Evolutionary conservation across 2,888 invertebrate species (phyloP).

Genomic region (Aproaerema taeniolella): DNA sequence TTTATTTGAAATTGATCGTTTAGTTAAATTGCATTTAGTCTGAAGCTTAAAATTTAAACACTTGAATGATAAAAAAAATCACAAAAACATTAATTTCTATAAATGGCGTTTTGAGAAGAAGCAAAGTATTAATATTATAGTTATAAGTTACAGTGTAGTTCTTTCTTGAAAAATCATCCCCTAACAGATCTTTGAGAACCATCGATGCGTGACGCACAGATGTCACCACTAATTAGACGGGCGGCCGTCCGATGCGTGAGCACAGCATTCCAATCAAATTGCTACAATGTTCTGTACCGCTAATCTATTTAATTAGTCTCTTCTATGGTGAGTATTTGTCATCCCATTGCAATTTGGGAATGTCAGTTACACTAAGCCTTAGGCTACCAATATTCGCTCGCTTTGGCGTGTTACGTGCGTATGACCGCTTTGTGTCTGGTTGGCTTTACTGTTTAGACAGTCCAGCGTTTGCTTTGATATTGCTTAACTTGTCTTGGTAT

Average conservation of each 20-base stretch:
- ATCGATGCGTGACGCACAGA: conserved; percentile 38
- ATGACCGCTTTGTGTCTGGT: no score
- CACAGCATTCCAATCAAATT: conserved; percentile 44
- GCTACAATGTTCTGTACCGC: conserved; percentile 16
- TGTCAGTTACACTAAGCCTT: conserved; percentile 1
- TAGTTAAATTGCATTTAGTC: no score
- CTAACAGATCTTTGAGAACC: conserved; percentile 35
- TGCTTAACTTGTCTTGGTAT: no score
- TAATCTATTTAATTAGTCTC: conserved; percentile 46
- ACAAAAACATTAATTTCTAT: not conserved
- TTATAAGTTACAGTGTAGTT: no score
- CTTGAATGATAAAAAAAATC: not conserved
- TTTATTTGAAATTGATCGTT: no score
- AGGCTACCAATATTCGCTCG: not conserved
- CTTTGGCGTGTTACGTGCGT: no score
- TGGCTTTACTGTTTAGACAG: no score
- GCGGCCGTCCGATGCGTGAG: conserved; percentile 35
- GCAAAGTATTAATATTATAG: no score
- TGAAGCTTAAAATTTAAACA: no score
- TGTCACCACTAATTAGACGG: conserved; percentile 38
- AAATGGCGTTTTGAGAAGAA: no score
- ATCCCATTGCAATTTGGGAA: conserved; percentile 3
- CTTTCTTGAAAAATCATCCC: no score
- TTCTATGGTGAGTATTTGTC: conserved; percentile 3
- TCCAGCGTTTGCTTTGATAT: no score